These are phyloP conservation scores for Chlorops oryzae DNA, from an alignment of 1,140 invertebrate genomes.

Conservation along the genomic window DNA sequence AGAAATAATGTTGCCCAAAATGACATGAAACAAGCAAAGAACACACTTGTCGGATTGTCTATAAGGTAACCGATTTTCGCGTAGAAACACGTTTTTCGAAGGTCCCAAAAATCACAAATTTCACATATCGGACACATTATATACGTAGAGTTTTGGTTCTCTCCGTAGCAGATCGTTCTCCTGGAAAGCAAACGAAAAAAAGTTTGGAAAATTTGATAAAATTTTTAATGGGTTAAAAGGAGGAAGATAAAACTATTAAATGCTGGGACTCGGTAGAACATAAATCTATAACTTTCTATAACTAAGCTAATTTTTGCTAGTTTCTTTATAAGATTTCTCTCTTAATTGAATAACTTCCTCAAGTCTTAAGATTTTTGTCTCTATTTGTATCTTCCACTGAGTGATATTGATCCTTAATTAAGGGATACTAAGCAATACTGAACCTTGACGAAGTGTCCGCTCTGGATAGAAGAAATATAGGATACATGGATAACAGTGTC, in stretches of 20 bases:
- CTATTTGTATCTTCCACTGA: too few species aligned
- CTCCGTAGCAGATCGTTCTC: conserved; percentile 72
- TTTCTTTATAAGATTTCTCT: too few species aligned
- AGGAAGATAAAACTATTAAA: too few species aligned
- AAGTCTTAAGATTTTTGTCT: too few species aligned
- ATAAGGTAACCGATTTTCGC: conserved; percentile 88
- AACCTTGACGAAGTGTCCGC: neutral
- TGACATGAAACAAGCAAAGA: conserved; percentile 95
- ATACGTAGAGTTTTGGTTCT: conserved; percentile 47
- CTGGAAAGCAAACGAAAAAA: conserved; percentile 49
- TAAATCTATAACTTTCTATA: too few species aligned
- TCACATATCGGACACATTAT: conserved; percentile 83
- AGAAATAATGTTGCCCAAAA: conserved; percentile 88
- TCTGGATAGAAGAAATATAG: too few species aligned
- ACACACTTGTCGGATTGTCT: conserved; percentile 89
- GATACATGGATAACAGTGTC: too few species aligned
- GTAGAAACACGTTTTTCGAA: conserved; percentile 81
- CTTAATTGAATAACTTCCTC: too few species aligned
- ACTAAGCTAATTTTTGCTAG: too few species aligned
- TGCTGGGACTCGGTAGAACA: too few species aligned
- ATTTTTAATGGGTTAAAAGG: neutral
- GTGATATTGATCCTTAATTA: too few species aligned
- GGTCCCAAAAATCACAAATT: conserved; percentile 82
- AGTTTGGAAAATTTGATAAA: too few species aligned
- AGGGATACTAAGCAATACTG: neutral